phyloP scores from a whole-genome alignment of 2,797 vertebrate species.

The Pterois miles region DNA sequence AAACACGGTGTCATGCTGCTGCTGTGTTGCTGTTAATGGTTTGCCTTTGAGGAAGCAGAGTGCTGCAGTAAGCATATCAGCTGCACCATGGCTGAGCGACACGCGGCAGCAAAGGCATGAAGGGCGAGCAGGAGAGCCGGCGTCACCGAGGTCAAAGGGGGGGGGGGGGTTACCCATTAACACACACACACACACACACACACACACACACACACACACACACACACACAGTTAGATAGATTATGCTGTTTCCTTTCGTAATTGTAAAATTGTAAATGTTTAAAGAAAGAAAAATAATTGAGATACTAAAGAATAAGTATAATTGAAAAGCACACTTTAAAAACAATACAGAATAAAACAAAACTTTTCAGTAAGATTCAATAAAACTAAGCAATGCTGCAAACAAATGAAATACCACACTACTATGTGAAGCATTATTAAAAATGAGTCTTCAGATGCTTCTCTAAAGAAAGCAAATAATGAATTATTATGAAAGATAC shows the following conservation, averaged over 20 bases:
- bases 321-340: too few species aligned
- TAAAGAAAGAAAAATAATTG: too few species aligned
- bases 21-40: conserved; percentile 35
- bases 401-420: not conserved
- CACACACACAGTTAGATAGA: too few species aligned
- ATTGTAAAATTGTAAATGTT: too few species aligned
- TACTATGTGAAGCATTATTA: not conserved
- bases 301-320: too few species aligned
- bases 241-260: too few species aligned
- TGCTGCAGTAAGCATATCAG: conserved; percentile 61
- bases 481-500: not conserved
- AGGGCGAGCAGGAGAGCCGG: conserved; percentile 28
- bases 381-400: not conserved
- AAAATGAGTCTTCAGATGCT: not conserved
- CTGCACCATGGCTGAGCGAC: conserved; percentile 19
- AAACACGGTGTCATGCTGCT: not conserved
- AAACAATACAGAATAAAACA: not conserved
- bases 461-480: not conserved
- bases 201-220: too few species aligned
- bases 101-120: conserved; percentile 34
- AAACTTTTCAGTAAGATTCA: not conserved
- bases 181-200: too few species aligned
- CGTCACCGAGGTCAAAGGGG: conserved; percentile 53
- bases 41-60: conserved; percentile 57
- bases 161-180: too few species aligned